These are phyloP conservation scores for Allacma fusca DNA, from an alignment of 2,888 invertebrate species.

Conservation along the genomic window DNA sequence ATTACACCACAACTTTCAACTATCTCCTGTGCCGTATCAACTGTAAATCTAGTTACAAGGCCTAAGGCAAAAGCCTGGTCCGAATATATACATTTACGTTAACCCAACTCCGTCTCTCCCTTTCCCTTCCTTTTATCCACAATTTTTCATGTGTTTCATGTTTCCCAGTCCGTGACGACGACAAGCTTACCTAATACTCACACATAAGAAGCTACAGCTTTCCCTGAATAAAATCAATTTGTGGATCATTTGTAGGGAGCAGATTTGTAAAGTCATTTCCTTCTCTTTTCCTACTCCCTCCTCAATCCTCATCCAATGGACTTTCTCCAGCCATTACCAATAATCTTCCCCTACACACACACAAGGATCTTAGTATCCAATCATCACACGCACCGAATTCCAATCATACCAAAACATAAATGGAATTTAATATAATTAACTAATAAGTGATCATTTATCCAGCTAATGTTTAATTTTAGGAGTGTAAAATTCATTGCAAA, in stretches of 20 bases:
- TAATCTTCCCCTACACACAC: too few relatives aligned
- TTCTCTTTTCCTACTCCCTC: neutral
- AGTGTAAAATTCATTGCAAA: too few relatives aligned
- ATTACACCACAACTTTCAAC: slow-evolving; percentile 29
- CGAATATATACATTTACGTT: neutral
- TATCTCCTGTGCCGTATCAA: slow-evolving; percentile 25
- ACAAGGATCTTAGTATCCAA: too few relatives aligned
- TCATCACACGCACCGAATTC: too few relatives aligned
- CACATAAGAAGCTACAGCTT: neutral
- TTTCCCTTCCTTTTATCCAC: neutral
- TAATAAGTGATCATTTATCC: too few relatives aligned
- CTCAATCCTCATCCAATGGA: too few relatives aligned
- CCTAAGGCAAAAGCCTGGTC: slow-evolving; percentile 19
- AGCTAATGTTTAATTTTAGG: too few relatives aligned
- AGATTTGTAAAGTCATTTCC: slow-evolving; percentile 10
- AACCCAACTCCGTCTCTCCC: neutral
- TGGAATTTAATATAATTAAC: too few relatives aligned
- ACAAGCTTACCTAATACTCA: slow-evolving; percentile 10
- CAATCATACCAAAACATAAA: too few relatives aligned
- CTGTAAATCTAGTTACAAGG: slow-evolving; percentile 28
- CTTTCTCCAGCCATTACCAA: too few relatives aligned
- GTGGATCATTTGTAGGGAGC: slow-evolving; percentile 1
- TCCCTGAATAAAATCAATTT: neutral
- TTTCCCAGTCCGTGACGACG: slow-evolving; percentile 18
- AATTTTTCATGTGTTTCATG: slow-evolving; percentile 3